phyloP scores from a whole-genome alignment of 2,113 vertebrate species.

The Anhinga anhinga region DNA sequence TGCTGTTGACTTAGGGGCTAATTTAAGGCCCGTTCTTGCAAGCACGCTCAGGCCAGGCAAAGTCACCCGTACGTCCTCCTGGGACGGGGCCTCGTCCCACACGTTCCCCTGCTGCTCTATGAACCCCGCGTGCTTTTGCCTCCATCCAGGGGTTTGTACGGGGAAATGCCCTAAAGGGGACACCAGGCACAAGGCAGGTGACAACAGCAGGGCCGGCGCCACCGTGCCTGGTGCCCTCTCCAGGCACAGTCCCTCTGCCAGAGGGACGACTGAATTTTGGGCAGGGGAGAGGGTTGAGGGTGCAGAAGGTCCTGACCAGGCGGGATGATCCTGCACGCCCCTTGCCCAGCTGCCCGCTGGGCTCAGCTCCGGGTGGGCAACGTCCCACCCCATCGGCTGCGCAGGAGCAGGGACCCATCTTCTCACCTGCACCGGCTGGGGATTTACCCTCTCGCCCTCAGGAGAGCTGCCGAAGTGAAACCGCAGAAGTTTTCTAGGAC shows the following conservation, averaged over 20 bases:
- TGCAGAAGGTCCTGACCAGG: neutral
- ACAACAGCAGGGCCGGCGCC: neutral
- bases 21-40: neutral
- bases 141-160: rapidly evolving
- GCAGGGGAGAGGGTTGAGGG: neutral
- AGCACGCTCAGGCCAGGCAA: neutral
- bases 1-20: neutral
- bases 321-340: neutral
- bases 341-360: rapidly evolving
- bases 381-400: neutral
- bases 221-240: rapidly evolving
- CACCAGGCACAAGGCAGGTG: neutral
- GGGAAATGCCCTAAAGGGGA: neutral
- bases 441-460: neutral
- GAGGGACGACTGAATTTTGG: neutral
- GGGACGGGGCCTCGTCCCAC: rapidly evolving
- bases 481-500: neutral
- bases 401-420: neutral
- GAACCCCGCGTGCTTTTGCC: rapidly evolving
- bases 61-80: rapidly evolving
- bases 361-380: rapidly evolving
- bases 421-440: neutral
- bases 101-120: rapidly evolving
- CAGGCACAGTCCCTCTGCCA: neutral
- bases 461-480: neutral